phyloP scores from a whole-genome alignment of 2,888 invertebrate species.

The Palloptera scutellata region DNA sequence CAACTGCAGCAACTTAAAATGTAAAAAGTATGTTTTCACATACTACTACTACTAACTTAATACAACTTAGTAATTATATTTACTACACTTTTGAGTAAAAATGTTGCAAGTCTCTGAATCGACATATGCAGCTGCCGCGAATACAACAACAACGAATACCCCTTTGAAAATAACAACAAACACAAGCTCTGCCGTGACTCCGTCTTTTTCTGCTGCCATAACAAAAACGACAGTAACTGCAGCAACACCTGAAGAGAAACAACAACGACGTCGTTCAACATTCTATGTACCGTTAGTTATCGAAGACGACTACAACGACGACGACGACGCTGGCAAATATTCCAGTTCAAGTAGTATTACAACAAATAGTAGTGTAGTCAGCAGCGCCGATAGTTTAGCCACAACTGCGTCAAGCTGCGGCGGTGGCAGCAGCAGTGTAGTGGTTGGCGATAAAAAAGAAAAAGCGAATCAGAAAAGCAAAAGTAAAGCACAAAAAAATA shows the following conservation, averaged over 20 bases:
- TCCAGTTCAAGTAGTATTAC: constrained; percentile 43
- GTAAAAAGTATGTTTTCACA: too few species aligned
- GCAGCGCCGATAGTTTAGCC: constrained; percentile 15
- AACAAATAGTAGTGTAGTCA: constrained; percentile 4
- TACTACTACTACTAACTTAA: too few species aligned
- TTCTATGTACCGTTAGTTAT: constrained; percentile 75
- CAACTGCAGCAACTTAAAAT: neutral
- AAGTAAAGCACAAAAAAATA: constrained; percentile 43
- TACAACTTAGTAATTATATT: too few species aligned
- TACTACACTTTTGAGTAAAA: constrained; percentile 30
- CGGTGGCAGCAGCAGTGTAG: constrained; percentile 25
- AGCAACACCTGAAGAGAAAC: constrained; percentile 64
- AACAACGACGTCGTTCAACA: constrained; percentile 73
- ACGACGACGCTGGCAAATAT: constrained; percentile 24
- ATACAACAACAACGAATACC: constrained; percentile 19
- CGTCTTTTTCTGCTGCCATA: constrained; percentile 30
- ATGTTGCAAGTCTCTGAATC: constrained; percentile 53
- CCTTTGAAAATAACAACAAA: constrained; percentile 38
- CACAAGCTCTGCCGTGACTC: constrained; percentile 37
- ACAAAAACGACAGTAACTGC: constrained; percentile 37
- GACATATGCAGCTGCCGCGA: constrained; percentile 17
- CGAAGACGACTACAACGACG: constrained; percentile 52
- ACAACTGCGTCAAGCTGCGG: constrained; percentile 20
- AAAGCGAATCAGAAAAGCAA: constrained; percentile 5
- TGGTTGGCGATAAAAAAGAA: too few species aligned